A percentile compares a stretch with the other conserved stretches of the same genome.
Evolutionary conservation across 2,797 vertebrate genomes (phyloP).

Genomic region (Micropoecilia bifurca): DNA sequence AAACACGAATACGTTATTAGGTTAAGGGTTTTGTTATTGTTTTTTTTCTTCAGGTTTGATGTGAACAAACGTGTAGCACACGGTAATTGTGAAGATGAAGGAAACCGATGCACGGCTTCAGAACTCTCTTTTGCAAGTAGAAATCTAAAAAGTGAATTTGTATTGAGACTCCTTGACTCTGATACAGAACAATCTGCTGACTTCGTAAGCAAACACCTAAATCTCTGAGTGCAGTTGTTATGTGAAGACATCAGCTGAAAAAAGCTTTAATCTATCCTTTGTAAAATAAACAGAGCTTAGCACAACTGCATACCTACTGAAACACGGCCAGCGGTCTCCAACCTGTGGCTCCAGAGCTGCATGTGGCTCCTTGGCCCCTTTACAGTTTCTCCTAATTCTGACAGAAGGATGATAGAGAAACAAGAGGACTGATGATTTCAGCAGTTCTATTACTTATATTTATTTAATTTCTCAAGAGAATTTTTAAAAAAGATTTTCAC

Average conservation of each 20-base stretch:
- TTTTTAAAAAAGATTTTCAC: neutral
- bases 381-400: neutral
- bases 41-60: no score
- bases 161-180: neutral
- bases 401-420: neutral
- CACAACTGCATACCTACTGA: neutral
- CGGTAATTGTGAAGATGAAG: neutral
- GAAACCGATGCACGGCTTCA: neutral
- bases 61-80: neutral
- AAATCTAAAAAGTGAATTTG: neutral
- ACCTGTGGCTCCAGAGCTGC: neutral
- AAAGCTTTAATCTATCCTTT: neutral
- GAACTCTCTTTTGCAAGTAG: neutral
- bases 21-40: no score
- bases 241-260: neutral
- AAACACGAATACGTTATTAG: neutral
- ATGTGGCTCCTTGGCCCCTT: neutral
- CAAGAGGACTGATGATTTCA: neutral
- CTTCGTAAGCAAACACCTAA: no score
- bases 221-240: neutral
- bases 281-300: neutral
- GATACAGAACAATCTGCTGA: neutral
- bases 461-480: neutral
- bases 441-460: neutral
- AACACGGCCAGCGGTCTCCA: neutral